A percentile compares a stretch with the other conserved stretches of the same genome.
These are phyloP conservation scores for Linepithema humile DNA, from an alignment of 1,140 invertebrate species.

Conservation along the genomic window DNA sequence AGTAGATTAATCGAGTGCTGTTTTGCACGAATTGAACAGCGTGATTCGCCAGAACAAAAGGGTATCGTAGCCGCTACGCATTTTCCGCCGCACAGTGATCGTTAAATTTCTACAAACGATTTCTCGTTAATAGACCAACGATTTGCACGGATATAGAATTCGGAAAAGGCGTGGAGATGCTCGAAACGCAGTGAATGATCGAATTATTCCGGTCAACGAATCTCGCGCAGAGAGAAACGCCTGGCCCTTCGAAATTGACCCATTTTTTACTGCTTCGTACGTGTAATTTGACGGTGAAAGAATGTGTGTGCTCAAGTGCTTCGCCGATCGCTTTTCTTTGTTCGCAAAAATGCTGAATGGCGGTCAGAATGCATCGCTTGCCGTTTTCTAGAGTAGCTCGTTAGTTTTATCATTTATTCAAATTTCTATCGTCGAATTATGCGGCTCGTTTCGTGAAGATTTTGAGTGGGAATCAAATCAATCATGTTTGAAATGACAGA, in stretches of 20 bases:
- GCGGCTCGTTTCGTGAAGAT: neutral
- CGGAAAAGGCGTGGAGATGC: slow-evolving; percentile 37
- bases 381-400: slow-evolving; percentile 38
- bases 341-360: slow-evolving; percentile 17
- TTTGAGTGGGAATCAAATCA: neutral
- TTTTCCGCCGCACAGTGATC: neutral
- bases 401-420: slow-evolving; percentile 30
- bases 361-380: slow-evolving; percentile 25
- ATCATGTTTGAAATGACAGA: neutral
- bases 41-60: slow-evolving; percentile 22
- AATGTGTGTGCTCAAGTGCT: neutral
- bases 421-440: slow-evolving; percentile 36
- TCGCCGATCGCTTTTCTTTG: slow-evolving; percentile 28
- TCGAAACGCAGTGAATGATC: slow-evolving; percentile 38
- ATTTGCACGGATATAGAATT: slow-evolving; percentile 24
- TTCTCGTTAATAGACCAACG: slow-evolving; percentile 31
- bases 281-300: slow-evolving; percentile 37
- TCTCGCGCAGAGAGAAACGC: slow-evolving; percentile 6
- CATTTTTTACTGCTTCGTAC: slow-evolving; percentile 15
- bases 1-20: neutral
- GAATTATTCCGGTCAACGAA: slow-evolving; percentile 55
- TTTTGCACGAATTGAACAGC: neutral
- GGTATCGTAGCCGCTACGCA: slow-evolving; percentile 1
- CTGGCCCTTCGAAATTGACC: slow-evolving; percentile 10
- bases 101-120: slow-evolving; percentile 54